Evolutionary conservation across 2,888 invertebrate genomes (phyloP).

Genomic region (Athalia circularis): DNA sequence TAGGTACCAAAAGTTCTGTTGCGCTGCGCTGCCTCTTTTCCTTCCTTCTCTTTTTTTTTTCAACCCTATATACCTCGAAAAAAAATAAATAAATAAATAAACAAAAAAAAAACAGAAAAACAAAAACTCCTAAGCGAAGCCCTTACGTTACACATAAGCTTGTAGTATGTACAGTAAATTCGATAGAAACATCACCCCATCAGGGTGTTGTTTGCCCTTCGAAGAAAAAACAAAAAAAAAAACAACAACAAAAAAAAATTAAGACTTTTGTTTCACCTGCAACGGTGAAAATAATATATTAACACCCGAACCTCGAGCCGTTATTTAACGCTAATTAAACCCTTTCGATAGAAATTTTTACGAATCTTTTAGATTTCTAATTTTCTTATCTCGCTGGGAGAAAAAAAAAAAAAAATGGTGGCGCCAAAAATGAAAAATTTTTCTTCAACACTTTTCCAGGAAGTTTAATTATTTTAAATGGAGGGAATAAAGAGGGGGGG

Average conservation of each 20-base stretch:
- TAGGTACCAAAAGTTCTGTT: no score
- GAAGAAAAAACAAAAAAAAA: neutral
- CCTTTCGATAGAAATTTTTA: neutral
- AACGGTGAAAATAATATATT: conserved; percentile 66
- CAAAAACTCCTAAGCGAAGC: neutral
- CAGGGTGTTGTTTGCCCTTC: conserved; percentile 65
- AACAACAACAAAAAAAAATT: neutral
- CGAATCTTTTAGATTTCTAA: no score
- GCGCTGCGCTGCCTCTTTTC: no score
- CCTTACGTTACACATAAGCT: conserved; percentile 49
- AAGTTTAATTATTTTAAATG: no score
- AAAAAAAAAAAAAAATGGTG: no score
- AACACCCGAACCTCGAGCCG: conserved; percentile 48
- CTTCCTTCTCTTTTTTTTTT: conserved; percentile 29
- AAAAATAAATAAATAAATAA: no score
- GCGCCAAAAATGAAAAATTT: no score
- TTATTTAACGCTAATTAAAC: neutral
- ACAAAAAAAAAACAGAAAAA: no score
- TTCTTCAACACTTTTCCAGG: no score
- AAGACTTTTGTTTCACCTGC: conserved; percentile 67
- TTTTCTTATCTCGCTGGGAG: no score
- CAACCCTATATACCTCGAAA: conserved; percentile 1
- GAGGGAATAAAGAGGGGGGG: no score
- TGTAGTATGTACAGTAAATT: conserved; percentile 42
- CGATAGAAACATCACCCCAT: conserved; percentile 70